These are phyloP conservation scores for Zosterops hypoxanthus DNA, from an alignment of 2,113 vertebrate genomes.

Conservation along the genomic window DNA sequence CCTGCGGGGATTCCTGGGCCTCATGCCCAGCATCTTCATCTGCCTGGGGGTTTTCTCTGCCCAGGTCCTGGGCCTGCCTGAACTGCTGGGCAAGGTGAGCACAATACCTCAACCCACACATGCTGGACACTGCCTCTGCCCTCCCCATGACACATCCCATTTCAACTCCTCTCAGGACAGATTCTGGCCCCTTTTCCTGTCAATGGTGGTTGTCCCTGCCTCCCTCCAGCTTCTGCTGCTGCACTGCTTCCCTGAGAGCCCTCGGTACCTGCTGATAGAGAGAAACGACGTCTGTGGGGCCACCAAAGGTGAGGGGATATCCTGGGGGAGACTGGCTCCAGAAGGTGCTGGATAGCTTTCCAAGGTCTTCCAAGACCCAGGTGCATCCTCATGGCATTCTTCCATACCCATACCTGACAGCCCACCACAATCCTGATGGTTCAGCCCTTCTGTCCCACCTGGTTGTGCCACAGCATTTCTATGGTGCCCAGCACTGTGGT, in stretches of 20 bases:
- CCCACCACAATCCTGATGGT: background rate
- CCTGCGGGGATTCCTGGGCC: conserved; percentile 85
- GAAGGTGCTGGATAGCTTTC: background rate
- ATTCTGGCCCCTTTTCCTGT: conserved; percentile 86
- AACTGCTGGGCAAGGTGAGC: conserved; percentile 85
- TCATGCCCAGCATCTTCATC: conserved; percentile 89
- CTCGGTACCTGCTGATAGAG: conserved; percentile 88
- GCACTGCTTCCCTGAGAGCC: conserved; percentile 91
- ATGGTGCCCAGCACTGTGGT: background rate
- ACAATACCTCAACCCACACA: fast-evolving
- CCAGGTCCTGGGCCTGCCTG: conserved; percentile 85
- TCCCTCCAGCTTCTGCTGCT: conserved; percentile 83
- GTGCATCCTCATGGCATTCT: background rate
- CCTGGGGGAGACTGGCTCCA: fast-evolving
- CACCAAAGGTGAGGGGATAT: conserved; percentile 74
- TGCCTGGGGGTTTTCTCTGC: conserved; percentile 88
- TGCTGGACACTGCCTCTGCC: background rate
- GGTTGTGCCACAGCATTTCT: background rate
- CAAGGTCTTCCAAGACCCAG: background rate
- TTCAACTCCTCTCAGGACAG: conserved; percentile 75
- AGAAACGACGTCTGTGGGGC: conserved; percentile 77
- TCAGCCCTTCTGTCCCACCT: background rate
- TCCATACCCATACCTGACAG: background rate
- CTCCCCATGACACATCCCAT: fast-evolving
- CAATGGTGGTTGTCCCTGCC: conserved; percentile 80